A percentile compares a stretch with the other conserved stretches of the same genome.
Conservation (phyloP, 92 coral and sea anemone species). For the Pocillopora grandis region DNA sequence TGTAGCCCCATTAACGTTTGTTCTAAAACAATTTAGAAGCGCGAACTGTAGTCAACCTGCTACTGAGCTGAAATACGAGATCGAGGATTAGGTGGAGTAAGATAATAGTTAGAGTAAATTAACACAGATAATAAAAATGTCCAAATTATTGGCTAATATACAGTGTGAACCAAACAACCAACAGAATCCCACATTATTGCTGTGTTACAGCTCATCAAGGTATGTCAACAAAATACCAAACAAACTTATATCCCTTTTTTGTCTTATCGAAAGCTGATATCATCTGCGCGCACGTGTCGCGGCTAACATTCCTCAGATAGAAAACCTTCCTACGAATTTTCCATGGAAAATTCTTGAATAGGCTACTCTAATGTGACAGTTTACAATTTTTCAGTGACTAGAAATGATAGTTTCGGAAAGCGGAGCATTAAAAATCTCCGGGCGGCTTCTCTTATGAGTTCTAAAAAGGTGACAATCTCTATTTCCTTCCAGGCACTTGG, state of each 20-base stretch:
- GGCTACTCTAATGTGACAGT: slow-evolving; percentile 31
- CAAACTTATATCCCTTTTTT: slow-evolving; percentile 25
- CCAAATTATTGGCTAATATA: slow-evolving; percentile 35
- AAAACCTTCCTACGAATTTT: slow-evolving; percentile 6
- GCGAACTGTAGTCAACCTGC: slow-evolving; percentile 30
- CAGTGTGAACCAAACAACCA: slow-evolving; percentile 49
- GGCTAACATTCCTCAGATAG: slow-evolving; percentile 12
- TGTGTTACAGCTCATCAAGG: slow-evolving; percentile 48
- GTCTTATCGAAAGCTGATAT: slow-evolving; percentile 18
- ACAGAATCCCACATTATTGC: slow-evolving; percentile 40
- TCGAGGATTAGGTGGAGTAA: slow-evolving; percentile 32
- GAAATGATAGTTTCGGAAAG: slow-evolving; percentile 33
- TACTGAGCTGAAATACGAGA: slow-evolving; percentile 37
- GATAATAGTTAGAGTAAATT: slow-evolving; percentile 34
- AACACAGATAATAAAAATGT: slow-evolving; percentile 30
- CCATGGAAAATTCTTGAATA: slow-evolving; percentile 6
- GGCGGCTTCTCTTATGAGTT: slow-evolving; percentile 34
- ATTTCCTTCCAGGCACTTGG: slow-evolving; percentile 31
- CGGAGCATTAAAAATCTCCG: neutral
- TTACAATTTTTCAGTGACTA: slow-evolving; percentile 33
- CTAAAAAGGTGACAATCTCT: slow-evolving; percentile 44
- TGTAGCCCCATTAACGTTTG: slow-evolving; percentile 26
- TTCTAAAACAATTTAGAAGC: slow-evolving; percentile 32
- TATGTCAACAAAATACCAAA: slow-evolving; percentile 52
- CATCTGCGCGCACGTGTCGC: slow-evolving; percentile 36